Evolutionary conservation across 2,797 vertebrate genomes (phyloP), one percentile per base, ranked within the genome.

Genomic region (Diglossa cyanea): DNA sequence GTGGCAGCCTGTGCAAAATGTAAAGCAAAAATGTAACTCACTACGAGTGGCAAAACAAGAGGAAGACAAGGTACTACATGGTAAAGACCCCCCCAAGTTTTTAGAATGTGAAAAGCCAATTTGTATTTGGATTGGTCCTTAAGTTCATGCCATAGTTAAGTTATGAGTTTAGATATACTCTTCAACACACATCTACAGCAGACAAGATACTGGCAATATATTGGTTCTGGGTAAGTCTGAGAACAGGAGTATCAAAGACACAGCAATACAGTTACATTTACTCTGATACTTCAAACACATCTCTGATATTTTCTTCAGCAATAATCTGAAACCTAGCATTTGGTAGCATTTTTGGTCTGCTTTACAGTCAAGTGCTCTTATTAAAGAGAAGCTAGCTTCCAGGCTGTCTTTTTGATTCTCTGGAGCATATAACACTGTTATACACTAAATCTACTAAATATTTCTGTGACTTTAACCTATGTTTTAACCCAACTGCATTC

Each of bases 1-100:
- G 98, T 98, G 47, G 97, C 98, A 47, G 97, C 98, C 99, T 99
- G 95, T 28, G 48, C 30, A 91, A 89, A 94, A 66, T 37, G 7
- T 24, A 28, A 94, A 68, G 24, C 31, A 33, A 93, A 61, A 61
- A 77, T 13, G 5, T 89, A 88, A 92, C n/a, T 72, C 40, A 58
- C 17, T 68, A 65, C 33, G 40, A 60, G 48, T 1, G 9, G 28
- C 50, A 82, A 82, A 85, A 93, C 7, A 91, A 91, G 14, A 85
- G 26, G 60, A 79, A 77, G 30, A 71, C 11, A 53, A 51, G 20
- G 17, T 53, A 90, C 23, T 63, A 18, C 4, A 6, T 13, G 14
- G 24, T 42, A 33, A 71, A 88, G 19, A 51, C 5, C 6, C 33
- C 33, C 16, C 10, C 33, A 55, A 15, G 20, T 6, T 68, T 86